These are phyloP conservation scores for Drosophila azteca DNA, from an alignment of 1,140 invertebrate genomes.

Conservation along the genomic window DNA sequence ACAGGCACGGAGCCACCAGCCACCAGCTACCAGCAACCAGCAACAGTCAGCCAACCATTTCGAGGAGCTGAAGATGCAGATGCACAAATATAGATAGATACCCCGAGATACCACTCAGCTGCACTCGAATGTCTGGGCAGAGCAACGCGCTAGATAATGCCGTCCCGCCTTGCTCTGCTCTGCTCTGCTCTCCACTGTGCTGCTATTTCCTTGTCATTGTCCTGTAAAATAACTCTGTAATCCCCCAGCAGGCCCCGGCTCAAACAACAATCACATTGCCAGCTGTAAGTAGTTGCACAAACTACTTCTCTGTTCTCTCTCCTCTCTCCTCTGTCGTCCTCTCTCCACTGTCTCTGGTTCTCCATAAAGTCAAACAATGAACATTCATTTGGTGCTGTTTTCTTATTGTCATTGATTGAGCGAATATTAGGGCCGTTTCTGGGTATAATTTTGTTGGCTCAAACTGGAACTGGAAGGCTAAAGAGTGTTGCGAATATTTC, in stretches of 20 bases:
- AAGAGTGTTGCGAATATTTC: neutral
- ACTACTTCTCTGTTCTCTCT: conserved; percentile 8
- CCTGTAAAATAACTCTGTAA: conserved; percentile 57
- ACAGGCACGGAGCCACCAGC: neutral
- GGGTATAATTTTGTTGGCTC: no score
- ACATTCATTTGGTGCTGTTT: conserved; percentile 44
- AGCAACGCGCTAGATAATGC: conserved; percentile 59
- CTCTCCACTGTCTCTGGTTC: neutral
- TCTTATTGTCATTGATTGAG: conserved; percentile 28
- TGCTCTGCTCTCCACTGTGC: no score
- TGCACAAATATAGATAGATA: conserved; percentile 24
- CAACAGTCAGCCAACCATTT: conserved; percentile 51
- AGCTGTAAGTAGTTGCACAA: conserved; percentile 49
- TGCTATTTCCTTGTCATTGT: conserved; percentile 42
- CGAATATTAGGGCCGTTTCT: conserved; percentile 8
- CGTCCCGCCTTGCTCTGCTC: conserved; percentile 2
- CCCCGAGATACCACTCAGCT: conserved; percentile 33
- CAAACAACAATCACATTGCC: conserved; percentile 58
- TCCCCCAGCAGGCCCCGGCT: conserved; percentile 41
- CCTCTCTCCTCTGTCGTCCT: neutral
- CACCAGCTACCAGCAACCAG: conserved; percentile 13
- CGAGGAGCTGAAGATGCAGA: conserved; percentile 48
- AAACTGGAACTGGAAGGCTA: no score
- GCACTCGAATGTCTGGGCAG: conserved; percentile 47
- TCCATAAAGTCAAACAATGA: conserved; percentile 50